Conservation (phyloP, 2,797 vertebrate species). For the Setipinna tenuifilis region DNA sequence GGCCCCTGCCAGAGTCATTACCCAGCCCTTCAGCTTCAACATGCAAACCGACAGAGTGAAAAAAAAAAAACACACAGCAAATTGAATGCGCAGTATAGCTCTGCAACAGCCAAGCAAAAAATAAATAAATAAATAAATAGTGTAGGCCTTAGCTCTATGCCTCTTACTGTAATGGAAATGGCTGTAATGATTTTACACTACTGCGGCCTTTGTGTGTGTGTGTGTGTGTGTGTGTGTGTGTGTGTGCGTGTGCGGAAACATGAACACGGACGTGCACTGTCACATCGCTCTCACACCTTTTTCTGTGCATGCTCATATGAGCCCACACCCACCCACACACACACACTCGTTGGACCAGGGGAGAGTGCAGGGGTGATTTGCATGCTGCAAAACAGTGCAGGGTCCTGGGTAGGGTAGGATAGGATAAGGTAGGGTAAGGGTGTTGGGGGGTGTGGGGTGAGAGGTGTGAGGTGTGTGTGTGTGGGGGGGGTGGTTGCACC, state of each 20-base stretch:
- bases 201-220: not conserved
- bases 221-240: no score
- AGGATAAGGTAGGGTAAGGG: not conserved
- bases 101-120: not conserved
- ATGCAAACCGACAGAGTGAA: no score
- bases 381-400: constrained; percentile 9
- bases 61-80: not conserved
- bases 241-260: not conserved
- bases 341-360: not conserved
- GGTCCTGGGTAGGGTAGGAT: not conserved
- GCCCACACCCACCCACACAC: constrained; percentile 22
- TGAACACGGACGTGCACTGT: not conserved
- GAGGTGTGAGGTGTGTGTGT: not conserved
- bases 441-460: constrained; percentile 23
- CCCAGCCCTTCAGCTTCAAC: no score
- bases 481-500: not conserved
- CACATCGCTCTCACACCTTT: not conserved
- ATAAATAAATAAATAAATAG: not conserved
- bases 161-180: not conserved
- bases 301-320: not conserved
- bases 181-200: not conserved
- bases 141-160: not conserved
- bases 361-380: constrained; percentile 12
- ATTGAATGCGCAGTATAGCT: not conserved
- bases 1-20: no score